Conservation (phyloP, 2,888 invertebrate species). For the Latrodectus hesperus region DNA sequence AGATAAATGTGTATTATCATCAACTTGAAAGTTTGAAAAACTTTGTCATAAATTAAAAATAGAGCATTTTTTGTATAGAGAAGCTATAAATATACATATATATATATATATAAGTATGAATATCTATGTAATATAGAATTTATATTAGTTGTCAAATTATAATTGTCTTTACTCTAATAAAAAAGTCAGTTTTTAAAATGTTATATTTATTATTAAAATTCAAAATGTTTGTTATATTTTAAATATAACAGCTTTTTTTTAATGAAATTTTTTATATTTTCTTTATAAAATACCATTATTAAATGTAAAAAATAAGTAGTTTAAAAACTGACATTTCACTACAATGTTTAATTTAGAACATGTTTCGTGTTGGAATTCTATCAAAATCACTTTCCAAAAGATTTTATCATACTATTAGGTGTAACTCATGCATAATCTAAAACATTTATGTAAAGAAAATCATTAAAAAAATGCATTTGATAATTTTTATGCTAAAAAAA, state of each 20-base stretch:
- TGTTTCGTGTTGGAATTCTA: no score
- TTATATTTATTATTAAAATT: not conserved
- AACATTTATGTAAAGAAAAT: no score
- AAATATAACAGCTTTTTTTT: not conserved
- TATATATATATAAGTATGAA: not conserved
- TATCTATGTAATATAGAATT: not conserved
- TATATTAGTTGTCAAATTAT: constrained; percentile 1
- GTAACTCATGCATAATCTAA: no score
- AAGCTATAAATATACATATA: not conserved
- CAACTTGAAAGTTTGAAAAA: constrained; percentile 22
- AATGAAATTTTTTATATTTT: not conserved
- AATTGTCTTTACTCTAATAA: not conserved
- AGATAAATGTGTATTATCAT: constrained; percentile 49
- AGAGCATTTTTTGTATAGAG: constrained; percentile 44
- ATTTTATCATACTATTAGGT: no score
- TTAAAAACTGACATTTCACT: no score
- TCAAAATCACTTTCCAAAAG: no score
- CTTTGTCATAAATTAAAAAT: not conserved
- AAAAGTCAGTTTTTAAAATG: not conserved
- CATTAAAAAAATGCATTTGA: no score
- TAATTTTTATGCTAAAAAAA: no score
- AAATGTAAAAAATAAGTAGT: no score
- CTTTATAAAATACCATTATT: no score
- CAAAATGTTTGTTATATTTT: not conserved
- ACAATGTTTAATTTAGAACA: no score